Evolutionary conservation across 1,140 invertebrate genomes (phyloP), one percentile per base, ranked within the genome.

Genomic region (Pemphigus obesinymphae): DNA sequence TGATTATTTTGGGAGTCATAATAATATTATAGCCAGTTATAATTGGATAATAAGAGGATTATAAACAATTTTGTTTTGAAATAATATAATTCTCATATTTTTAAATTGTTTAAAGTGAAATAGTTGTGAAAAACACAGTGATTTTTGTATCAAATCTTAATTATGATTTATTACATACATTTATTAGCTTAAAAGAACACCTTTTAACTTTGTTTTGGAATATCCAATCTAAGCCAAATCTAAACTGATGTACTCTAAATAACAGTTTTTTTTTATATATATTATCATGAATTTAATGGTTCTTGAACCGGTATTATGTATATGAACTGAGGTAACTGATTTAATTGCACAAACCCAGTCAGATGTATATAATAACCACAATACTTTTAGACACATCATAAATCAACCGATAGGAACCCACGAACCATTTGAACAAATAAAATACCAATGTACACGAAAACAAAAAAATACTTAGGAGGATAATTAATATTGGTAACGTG

Each of bases 371-470:
- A 78, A 78, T 58, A 78, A 55, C 53, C 48, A 58, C 73, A 58
- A 55, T 58, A 58, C 34, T 78, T 53, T 58, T 26, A 2, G 53
- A 80, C n/a, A 61, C 23, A 58, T 80, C 37, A 61, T 80, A 80
- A 80, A 80, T 80, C 76, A 80, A 80, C 76, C 40, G 55, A 80
- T 80, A 80, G 76, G 76, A 80, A 80, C 76, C 76, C 76, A 80
- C 53, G 34, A 80, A 80, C 76, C 76, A 45, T 63, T 80, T 61
- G 53, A 61, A 80, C 31, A 80, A 80, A 80, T 26, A 63, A 63
- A 45, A 61, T 34, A 80, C 37, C 43, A 48, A 48, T 50, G 43
- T 73, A 73, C 43, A 73, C 17, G 29, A 73, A 58, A 61, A 80
- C 29, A 58, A 61, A 61, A n/a, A 80, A 45, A 80, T 73, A 73